phyloP scores from a whole-genome alignment of 2,888 invertebrate genomes.

The Lycocerus yunnanus region DNA sequence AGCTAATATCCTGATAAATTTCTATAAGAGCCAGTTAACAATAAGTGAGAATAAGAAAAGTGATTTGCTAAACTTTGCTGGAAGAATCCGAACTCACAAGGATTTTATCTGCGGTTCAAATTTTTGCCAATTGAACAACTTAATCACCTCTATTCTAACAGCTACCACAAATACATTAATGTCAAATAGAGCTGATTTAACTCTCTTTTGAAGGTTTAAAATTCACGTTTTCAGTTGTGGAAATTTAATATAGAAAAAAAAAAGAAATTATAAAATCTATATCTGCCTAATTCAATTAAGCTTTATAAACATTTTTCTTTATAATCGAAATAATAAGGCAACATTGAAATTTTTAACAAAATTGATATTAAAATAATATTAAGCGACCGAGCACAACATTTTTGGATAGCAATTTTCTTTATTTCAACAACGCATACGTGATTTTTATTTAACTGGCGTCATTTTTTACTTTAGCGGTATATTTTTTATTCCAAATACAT shows the following conservation, averaged over 20 bases:
- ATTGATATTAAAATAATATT: not conserved
- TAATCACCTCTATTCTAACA: not conserved
- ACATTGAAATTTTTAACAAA: not conserved
- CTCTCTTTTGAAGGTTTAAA: not conserved
- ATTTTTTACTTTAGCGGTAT: not conserved
- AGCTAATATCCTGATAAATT: not conserved
- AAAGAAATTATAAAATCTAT: not conserved
- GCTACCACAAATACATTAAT: not conserved
- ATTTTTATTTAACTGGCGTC: not conserved
- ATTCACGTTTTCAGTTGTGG: not conserved
- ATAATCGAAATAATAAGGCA: not conserved
- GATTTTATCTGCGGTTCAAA: not conserved
- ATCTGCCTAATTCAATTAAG: not conserved
- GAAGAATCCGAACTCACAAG: not conserved
- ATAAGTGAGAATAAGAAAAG: not conserved
- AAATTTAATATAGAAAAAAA: no score
- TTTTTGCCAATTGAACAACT: not conserved
- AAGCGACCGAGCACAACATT: not conserved
- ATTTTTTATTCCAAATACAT: not conserved
- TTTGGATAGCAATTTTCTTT: not conserved
- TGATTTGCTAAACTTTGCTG: not conserved
- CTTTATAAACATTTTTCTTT: not conserved
- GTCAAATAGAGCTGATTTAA: not conserved
- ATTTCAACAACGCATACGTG: not conserved
- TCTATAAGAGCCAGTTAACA: not conserved